These are phyloP conservation scores for Megalops cyprinoides DNA, from an alignment of 2,797 vertebrate genomes.

Conservation along the genomic window DNA sequence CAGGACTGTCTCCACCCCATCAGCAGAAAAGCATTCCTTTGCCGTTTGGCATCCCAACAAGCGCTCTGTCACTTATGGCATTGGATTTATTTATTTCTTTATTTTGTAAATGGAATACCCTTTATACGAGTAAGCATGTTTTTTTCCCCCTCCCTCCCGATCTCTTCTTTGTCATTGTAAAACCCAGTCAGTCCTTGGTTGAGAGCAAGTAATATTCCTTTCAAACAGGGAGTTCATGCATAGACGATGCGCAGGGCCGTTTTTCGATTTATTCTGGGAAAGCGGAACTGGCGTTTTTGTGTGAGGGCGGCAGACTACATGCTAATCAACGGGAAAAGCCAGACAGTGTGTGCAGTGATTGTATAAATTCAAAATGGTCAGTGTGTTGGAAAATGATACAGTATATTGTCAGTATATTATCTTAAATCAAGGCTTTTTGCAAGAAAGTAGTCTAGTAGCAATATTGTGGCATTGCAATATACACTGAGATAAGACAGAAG, in stretches of 20 bases:
- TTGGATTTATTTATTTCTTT: not conserved
- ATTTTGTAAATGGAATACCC: not conserved
- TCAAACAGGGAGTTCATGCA: not conserved
- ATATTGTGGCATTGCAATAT: not conserved
- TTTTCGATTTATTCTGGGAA: not conserved
- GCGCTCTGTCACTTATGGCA: not conserved
- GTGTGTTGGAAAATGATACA: no score
- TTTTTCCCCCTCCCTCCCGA: not conserved
- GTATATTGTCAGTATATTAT: no score
- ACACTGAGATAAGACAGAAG: not conserved
- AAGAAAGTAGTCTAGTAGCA: no score
- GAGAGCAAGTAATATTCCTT: not conserved
- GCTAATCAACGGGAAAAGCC: no score
- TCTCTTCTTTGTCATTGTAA: not conserved
- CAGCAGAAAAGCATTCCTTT: not conserved
- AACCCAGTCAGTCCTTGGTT: conserved; percentile 17
- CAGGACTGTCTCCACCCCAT: not conserved
- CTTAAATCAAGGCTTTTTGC: no score
- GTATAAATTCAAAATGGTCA: no score
- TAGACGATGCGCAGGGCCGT: not conserved
- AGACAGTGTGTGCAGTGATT: no score
- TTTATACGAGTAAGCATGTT: not conserved
- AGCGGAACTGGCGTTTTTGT: not conserved
- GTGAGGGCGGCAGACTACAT: no score
- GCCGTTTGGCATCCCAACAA: not conserved